Evolutionary conservation across 2,113 vertebrate genomes (phyloP), one percentile per base, ranked within the genome.

Genomic region (Rhinogobius similis): DNA sequence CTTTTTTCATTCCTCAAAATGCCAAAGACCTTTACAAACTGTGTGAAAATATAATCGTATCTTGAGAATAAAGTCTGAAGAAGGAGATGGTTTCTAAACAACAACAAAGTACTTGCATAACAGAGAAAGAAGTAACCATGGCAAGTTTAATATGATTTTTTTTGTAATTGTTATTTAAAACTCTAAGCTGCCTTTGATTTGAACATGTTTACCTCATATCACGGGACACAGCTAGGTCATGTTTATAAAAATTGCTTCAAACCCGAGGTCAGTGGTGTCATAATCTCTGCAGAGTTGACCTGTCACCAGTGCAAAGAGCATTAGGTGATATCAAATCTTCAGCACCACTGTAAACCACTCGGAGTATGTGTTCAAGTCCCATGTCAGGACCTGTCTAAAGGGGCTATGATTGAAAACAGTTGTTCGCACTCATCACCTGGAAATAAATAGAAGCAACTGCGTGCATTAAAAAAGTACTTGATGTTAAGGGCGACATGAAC

Each of bases 1-100:
- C 80, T 70, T 10, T 76, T 79, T 77, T 82, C 41, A 78, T 67
- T 83, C 41, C 75, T 82, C 84, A 74, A 89, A 84, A 81, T 84
- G 86, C 81, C 79, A 82, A 85, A 72, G 85, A 89, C 83, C 87
- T 90, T 86, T 84, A 85, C 86, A 89, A 87, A 87, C 82, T 66
- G 80, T 76, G 82, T 87, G 82, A 87, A 87, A 85, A 90, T 90
- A 88, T 66, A 73, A 78, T 70, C 78, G 69, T 67, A 76, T 64
- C 71, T 66, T 75, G 67, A 70, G 80, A 65, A 70, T 55, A 61
- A 68, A 82, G 68, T 66, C 75, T 74, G 44, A 78, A 81, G 83
- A 87, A 39, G 74, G 77, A 83, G 58, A 12, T 44, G 36, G 50
- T 13, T 26, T 24, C 23, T 13, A 4, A 26, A 56, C 13, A 53